These are phyloP conservation scores for Teleopsis dalmanni DNA, from an alignment of 1,140 invertebrate species.

Conservation along the genomic window DNA sequence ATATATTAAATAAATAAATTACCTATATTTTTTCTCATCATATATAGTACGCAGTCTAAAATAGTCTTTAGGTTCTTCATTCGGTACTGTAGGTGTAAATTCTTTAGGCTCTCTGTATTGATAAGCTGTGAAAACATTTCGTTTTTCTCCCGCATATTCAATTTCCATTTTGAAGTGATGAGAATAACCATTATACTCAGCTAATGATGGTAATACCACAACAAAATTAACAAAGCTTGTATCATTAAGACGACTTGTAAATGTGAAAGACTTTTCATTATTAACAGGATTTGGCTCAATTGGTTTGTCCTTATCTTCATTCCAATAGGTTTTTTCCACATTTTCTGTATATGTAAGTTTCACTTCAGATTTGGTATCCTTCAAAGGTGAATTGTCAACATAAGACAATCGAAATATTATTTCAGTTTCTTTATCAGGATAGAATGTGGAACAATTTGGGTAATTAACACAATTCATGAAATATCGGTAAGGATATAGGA, in stretches of 20 bases:
- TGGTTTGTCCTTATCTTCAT: slow-evolving; percentile 5
- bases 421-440: slow-evolving; percentile 72
- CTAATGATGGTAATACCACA: slow-evolving; percentile 24
- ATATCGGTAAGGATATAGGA: slow-evolving; percentile 75
- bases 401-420: slow-evolving; percentile 38
- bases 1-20: no score
- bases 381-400: slow-evolving; percentile 24
- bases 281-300: slow-evolving; percentile 14
- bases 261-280: slow-evolving; percentile 17
- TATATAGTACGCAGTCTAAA: slow-evolving; percentile 12
- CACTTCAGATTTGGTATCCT: slow-evolving; percentile 49
- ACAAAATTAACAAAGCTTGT: slow-evolving; percentile 28
- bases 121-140: slow-evolving; percentile 27
- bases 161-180: slow-evolving; percentile 28
- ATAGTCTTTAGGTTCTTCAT: slow-evolving; percentile 25
- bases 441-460: slow-evolving; percentile 79
- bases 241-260: slow-evolving; percentile 28
- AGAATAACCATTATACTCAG: slow-evolving; percentile 26
- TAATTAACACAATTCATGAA: slow-evolving; percentile 64
- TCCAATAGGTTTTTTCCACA: slow-evolving; percentile 16
- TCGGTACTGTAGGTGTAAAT: slow-evolving; percentile 9
- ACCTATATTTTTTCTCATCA: no score
- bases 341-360: slow-evolving; percentile 51
- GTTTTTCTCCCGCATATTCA: slow-evolving; percentile 22
- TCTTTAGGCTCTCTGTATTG: slow-evolving; percentile 33